Evolutionary conservation across 2,888 invertebrate genomes (phyloP).

Genomic region (Cecidostiba fungosa): DNA sequence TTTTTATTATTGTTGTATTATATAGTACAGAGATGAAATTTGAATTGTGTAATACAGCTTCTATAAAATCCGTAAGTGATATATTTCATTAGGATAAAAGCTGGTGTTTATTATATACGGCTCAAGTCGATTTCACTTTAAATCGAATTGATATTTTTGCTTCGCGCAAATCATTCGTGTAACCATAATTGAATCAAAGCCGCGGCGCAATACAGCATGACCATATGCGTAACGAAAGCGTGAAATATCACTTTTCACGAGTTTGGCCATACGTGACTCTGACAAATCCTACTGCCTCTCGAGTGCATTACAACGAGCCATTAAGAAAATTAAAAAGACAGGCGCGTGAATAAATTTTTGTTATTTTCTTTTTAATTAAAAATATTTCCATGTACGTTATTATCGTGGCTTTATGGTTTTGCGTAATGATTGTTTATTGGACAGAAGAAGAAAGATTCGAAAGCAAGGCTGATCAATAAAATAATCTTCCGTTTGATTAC

Average conservation of each 20-base stretch:
- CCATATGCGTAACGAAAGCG: slow-evolving; percentile 49
- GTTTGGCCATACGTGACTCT: slow-evolving; percentile 29
- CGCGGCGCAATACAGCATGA: not conserved
- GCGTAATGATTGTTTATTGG: not conserved
- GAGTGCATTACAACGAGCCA: slow-evolving; percentile 21
- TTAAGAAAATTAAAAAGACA: slow-evolving; percentile 39
- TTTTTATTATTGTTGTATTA: not conserved
- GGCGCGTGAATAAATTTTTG: not conserved
- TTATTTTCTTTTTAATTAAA: not conserved
- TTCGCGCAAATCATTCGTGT: not conserved
- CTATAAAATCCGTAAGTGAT: too few species aligned
- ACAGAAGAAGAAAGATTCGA: too few species aligned
- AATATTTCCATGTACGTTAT: not conserved
- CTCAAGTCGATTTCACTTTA: too few species aligned
- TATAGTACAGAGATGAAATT: too few species aligned
- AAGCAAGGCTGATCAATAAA: not conserved
- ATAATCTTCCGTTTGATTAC: not conserved
- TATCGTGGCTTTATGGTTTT: not conserved
- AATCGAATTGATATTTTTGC: too few species aligned
- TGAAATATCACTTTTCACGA: slow-evolving; percentile 38
- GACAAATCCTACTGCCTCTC: not conserved
- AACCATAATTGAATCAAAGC: not conserved
- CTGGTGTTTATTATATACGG: too few species aligned
- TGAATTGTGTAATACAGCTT: not conserved
- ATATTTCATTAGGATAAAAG: too few species aligned